A percentile compares a stretch with the other conserved stretches of the same genome.
Conservation (phyloP, 2,113 vertebrate species). For the Poeciliopsis retropinna region DNA sequence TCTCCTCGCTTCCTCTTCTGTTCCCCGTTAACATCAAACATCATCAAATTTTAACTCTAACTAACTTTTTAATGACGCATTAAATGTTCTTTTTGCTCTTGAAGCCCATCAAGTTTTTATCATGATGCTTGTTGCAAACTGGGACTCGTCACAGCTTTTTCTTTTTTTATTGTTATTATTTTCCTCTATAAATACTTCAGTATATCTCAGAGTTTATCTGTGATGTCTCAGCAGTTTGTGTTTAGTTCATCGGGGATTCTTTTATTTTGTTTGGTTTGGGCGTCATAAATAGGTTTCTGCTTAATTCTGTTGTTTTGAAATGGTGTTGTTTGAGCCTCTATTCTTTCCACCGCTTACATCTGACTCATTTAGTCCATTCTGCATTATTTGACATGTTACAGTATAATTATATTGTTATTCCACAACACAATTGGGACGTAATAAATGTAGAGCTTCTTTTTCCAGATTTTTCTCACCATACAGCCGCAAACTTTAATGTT, state of each 20-base stretch:
- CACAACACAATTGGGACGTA: too few relatives aligned
- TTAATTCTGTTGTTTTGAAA: not conserved
- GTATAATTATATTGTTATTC: not conserved
- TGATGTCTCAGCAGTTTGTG: not conserved
- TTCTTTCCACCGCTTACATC: not conserved
- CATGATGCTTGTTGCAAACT: constrained; percentile 16
- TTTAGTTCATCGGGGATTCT: not conserved
- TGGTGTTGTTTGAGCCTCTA: not conserved
- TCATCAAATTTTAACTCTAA: constrained; percentile 6
- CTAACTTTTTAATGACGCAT: not conserved
- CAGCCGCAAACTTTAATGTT: too few relatives aligned
- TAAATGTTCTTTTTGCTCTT: not conserved
- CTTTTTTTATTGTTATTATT: too few relatives aligned
- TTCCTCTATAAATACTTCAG: not conserved
- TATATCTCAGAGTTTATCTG: not conserved
- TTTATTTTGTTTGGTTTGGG: not conserved
- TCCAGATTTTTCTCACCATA: too few relatives aligned
- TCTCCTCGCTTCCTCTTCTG: not conserved
- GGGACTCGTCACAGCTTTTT: not conserved
- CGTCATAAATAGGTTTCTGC: not conserved
- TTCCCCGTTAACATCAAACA: constrained; percentile 1
- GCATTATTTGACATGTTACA: too few relatives aligned
- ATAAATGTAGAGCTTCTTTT: not conserved
- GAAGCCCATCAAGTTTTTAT: not conserved
- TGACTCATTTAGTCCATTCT: too few relatives aligned